Base-by-base conservation (phyloP, 2,797 vertebrate species). In the Meda fulgida region DNA sequence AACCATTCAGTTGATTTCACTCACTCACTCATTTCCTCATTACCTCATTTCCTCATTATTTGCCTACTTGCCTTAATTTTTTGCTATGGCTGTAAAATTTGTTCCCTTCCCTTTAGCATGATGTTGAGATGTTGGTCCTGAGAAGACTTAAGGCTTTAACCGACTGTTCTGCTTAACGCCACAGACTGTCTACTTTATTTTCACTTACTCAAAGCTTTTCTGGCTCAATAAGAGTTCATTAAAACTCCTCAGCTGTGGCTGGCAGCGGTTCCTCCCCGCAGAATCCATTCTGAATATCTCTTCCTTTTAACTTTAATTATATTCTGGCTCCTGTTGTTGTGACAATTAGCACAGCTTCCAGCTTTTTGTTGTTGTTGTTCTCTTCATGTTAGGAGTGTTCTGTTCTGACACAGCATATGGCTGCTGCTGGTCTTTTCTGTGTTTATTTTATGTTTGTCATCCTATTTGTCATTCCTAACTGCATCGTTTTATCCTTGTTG, bases 331-430 rank as follows among this genome's bases (percentile, higher is more conserved):
- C 63, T 51, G 60, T 67, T 58, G 55, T 80, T 71, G 48, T 75
- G 81, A 43, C 34, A 38, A 76, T 78, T 87, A 79, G 73, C 63
- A 46, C 70, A 80, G 40, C 81, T 79, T 48, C 60, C 34, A 36
- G 77, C 16, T 46, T 18, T 1, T 60, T 34, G 1, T 84, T 80
- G 40, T 73, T 80, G 58, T 84, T 77, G 86, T 78, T 75, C 36
- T 40, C 29, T 76, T 83, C 58, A 53, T 38, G 13, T 48, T 4
- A 26, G 67, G 70, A 21, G 65, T 65, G n/a, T 87, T 67, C 38
- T 67, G 18, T 67, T 69, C 18, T 58, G 65, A 29, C 69, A 29
- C 19, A 3, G 13, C 16, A 0, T 29, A 26, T 29, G 31, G 23
- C 16, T 36, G 3, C 38, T 51, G 4, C 10, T 48, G 40, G 18